These are phyloP conservation scores for Acinonyx jubatus DNA, from an alignment of 2,113 vertebrate species.

Conservation along the genomic window DNA sequence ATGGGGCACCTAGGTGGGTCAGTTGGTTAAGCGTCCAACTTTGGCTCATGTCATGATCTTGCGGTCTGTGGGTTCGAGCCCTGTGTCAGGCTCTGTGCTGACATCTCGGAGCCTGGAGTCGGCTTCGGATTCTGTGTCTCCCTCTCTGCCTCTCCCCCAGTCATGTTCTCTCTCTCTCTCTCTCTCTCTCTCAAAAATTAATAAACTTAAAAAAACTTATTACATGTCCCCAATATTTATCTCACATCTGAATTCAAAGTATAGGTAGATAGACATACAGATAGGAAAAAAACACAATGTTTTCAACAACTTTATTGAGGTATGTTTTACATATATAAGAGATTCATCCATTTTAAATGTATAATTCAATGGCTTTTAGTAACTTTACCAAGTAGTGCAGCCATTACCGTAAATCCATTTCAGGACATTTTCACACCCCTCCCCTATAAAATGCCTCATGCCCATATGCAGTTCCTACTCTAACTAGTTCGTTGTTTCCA, in stretches of 20 bases:
- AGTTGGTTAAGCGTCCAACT: too few species aligned
- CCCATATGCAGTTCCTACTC: background rate
- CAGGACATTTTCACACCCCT: background rate
- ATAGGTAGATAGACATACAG: background rate
- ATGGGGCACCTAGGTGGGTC: too few species aligned
- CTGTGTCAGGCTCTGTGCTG: too few species aligned
- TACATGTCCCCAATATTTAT: background rate
- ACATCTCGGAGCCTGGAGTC: too few species aligned
- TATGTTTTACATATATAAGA: background rate
- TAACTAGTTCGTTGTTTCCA: background rate
- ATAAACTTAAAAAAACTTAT: background rate
- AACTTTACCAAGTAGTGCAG: background rate
- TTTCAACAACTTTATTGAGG: background rate
- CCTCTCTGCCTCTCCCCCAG: too few species aligned
- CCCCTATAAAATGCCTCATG: rapidly evolving
- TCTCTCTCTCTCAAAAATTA: too few species aligned
- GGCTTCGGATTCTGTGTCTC: too few species aligned
- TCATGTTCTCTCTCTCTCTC: too few species aligned
- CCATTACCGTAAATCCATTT: background rate
- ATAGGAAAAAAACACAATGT: background rate
- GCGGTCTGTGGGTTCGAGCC: too few species aligned
- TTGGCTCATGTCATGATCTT: too few species aligned
- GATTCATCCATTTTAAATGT: background rate
- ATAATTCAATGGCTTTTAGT: background rate
- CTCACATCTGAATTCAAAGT: background rate